Base-by-base conservation (phyloP, 1,140 invertebrate species). In the Myzus persicae region DNA sequence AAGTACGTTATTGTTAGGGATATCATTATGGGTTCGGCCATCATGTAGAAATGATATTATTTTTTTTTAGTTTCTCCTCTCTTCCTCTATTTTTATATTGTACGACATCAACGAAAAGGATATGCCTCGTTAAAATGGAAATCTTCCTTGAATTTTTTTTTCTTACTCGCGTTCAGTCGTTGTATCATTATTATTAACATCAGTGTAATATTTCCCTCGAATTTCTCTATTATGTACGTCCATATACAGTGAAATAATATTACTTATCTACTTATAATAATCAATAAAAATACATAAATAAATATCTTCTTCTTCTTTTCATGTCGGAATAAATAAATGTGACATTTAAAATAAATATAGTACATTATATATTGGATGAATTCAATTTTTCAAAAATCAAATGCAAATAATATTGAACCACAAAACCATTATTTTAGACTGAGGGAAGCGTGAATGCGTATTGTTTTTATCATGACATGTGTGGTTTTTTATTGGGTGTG, bases 141-240 rank as follows among this genome's bases (percentile, higher is more conserved):
- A 89, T 89, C 87, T 67, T 42, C 14, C 89, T 67, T 31, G 59
- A 14, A 90, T 67, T 42, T 40, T 5, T n/a, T 89, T 54, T 59
- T 40, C 36, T 59, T 42, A 90, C 59, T 90, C 26, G 1, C 26
- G 1, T 90, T 67, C 18, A n/a, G 36, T 90, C 26, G 14, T 89
- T 89, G 48, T 90, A 90, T 67, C 89, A 67, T 90, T 67, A 90
- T 90, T 90, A 90, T 90, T 90, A 67, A 40, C 51, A 67, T 90
- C 51, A 31, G 26, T 67, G 40, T 59, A 90, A 90, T 44, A 67
- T 59, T 59, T 67, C 40, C 6, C 24, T 18, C 7, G 40, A 20
- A 31, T 26, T 88, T 48, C 18, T 26, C 26, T 46, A 87, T 87
- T 85, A 7, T 59, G 9, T 59, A 76, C 59, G 0, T 76, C 14